A percentile compares a stretch with the other conserved stretches of the same genome.
These are phyloP conservation scores for Conus canariensis DNA, from an alignment of 2,888 invertebrate species.

Conservation along the genomic window DNA sequence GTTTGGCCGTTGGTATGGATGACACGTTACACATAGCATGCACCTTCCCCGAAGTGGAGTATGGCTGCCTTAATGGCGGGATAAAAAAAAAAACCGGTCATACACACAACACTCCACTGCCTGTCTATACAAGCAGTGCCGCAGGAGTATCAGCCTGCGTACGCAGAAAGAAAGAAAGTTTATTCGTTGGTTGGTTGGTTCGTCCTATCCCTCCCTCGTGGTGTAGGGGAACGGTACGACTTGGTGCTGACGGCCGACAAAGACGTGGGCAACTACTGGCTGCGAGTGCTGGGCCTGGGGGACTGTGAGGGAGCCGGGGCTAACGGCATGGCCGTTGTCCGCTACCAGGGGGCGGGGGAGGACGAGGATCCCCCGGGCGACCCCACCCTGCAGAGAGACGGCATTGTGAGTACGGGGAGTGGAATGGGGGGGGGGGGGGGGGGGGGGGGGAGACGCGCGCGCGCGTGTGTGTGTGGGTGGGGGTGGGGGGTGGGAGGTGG, in stretches of 20 bases:
- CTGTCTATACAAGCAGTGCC: too few species aligned
- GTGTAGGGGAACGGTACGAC: slow-evolving; percentile 78
- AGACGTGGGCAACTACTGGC: slow-evolving; percentile 85
- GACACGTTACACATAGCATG: too few species aligned
- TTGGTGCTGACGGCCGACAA: slow-evolving; percentile 57
- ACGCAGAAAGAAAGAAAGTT: too few species aligned
- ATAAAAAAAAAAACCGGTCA: too few species aligned
- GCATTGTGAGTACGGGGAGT: slow-evolving; percentile 22
- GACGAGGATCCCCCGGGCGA: slow-evolving; percentile 47
- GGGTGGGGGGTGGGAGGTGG: too few species aligned
- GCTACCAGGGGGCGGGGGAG: slow-evolving; percentile 53
- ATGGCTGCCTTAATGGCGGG: too few species aligned
- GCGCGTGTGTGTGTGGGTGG: too few species aligned
- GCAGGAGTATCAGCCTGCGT: too few species aligned
- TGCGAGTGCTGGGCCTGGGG: slow-evolving; percentile 90
- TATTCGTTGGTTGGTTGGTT: too few species aligned
- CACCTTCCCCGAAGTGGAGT: too few species aligned
- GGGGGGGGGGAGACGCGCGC: neutral
- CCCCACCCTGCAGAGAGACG: slow-evolving; percentile 39
- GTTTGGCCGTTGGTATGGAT: too few species aligned
- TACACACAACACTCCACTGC: too few species aligned
- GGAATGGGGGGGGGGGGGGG: neutral
- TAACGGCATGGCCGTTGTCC: slow-evolving; percentile 84
- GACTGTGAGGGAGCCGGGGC: slow-evolving; percentile 86
- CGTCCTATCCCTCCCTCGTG: neutral